These are phyloP conservation scores for Oreohelix idahoensis DNA, from an alignment of 1,140 invertebrate species.

Conservation along the genomic window DNA sequence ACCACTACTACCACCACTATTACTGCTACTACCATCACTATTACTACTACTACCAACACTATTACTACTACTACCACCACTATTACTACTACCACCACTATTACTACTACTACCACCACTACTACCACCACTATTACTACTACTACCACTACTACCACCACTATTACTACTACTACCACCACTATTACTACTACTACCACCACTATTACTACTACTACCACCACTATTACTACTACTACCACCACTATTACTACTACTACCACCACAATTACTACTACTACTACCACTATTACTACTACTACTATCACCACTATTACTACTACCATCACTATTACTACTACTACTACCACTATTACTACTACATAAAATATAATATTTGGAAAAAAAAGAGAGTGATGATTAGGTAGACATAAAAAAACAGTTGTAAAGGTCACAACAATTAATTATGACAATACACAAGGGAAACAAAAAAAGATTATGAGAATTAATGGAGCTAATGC, in stretches of 20 bases:
- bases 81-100: slow-evolving; percentile 7
- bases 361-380: too few species aligned
- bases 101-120: slow-evolving; percentile 17
- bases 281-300: too few species aligned
- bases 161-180: neutral
- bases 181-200: neutral
- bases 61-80: neutral
- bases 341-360: too few species aligned
- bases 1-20: slow-evolving; percentile 2
- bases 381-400: too few species aligned
- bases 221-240: neutral
- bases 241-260: neutral
- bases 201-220: neutral
- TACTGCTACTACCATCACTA: neutral
- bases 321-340: too few species aligned
- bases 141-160: slow-evolving; percentile 1
- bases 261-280: neutral
- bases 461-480: too few species aligned
- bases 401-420: too few species aligned
- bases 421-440: too few species aligned
- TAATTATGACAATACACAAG: too few species aligned
- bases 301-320: too few species aligned
- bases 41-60: too few species aligned
- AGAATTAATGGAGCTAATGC: too few species aligned
- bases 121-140: slow-evolving; percentile 17